Percentiles rank a stretch among this genome's conserved stretches.
These are phyloP conservation scores for Mesocricetus auratus DNA, from an alignment of 2,113 vertebrate species.

Conservation along the genomic window DNA sequence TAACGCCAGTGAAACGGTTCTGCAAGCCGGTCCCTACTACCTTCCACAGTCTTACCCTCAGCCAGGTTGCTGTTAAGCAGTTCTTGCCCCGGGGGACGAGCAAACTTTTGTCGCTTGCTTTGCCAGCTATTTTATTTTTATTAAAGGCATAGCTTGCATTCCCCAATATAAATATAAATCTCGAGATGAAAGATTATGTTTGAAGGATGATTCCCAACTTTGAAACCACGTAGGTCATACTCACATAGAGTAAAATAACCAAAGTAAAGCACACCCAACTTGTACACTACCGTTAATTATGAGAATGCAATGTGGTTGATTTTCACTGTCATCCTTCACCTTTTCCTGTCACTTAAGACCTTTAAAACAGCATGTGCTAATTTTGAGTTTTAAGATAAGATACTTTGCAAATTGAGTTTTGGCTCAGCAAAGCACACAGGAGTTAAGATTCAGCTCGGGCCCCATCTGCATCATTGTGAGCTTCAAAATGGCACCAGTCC, in stretches of 20 bases:
- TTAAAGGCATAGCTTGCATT: neutral
- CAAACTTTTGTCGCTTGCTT: neutral
- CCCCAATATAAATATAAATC: constrained; percentile 20
- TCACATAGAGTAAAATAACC: neutral
- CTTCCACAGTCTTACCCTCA: neutral
- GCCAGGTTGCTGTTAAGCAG: neutral
- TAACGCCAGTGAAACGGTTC: neutral
- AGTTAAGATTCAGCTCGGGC: neutral
- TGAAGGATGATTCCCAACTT: constrained; percentile 24
- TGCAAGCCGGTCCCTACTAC: neutral
- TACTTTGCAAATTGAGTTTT: constrained; percentile 34
- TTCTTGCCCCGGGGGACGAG: neutral
- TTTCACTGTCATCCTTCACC: neutral
- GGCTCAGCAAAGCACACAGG: neutral
- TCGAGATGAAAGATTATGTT: neutral
- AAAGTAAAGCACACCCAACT: constrained; percentile 18
- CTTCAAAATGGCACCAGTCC: constrained; percentile 62
- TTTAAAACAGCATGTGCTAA: constrained; percentile 24
- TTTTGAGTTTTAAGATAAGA: constrained; percentile 59
- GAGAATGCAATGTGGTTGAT: neutral
- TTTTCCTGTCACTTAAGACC: constrained; percentile 30
- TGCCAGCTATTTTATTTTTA: constrained; percentile 23
- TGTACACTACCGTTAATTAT: neutral
- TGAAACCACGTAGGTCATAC: neutral
- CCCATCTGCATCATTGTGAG: neutral